A percentile compares a stretch with the other conserved stretches of the same genome.
Conservation (phyloP, 2,113 vertebrate species). For the Takifugu bimaculatus region DNA sequence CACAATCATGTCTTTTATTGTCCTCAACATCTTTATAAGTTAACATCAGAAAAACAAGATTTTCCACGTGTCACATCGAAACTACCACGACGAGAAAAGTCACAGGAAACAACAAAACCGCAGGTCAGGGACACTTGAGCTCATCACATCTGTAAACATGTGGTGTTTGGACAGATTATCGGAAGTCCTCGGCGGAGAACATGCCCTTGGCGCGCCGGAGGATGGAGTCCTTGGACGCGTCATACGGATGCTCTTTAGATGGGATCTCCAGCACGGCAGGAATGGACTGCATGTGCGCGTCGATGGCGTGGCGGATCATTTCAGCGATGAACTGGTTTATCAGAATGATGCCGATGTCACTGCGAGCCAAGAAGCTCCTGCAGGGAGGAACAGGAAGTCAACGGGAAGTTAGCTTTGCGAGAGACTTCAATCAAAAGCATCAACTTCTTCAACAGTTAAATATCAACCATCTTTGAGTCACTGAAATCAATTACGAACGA, state of each 20-base stretch:
- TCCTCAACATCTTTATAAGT: conserved; percentile 42
- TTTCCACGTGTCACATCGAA: background rate
- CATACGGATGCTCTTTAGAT: conserved; percentile 94
- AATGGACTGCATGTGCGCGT: conserved; percentile 85
- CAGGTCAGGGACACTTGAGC: background rate
- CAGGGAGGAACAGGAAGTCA: background rate
- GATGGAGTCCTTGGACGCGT: conserved; percentile 93
- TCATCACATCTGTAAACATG: background rate
- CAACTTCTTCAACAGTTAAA: too few species aligned
- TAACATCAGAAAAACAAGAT: conserved; percentile 8
- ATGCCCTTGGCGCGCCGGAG: conserved; percentile 90
- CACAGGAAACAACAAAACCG: background rate
- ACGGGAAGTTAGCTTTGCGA: too few species aligned
- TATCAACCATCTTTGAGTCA: too few species aligned
- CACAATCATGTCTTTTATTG: conserved; percentile 34
- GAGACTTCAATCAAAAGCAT: too few species aligned
- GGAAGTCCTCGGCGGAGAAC: conserved; percentile 90
- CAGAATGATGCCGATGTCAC: conserved; percentile 92
- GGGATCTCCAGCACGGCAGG: conserved; percentile 92
- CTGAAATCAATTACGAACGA: too few species aligned
- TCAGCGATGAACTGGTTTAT: conserved; percentile 95
- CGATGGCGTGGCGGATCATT: conserved; percentile 93
- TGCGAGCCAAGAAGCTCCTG: conserved; percentile 87
- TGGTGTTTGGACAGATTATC: conserved; percentile 59
- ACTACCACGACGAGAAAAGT: background rate